Evolutionary conservation across 2,113 vertebrate species (phyloP), one percentile per base, ranked within the genome.

Genomic region (Lepus timidus): DNA sequence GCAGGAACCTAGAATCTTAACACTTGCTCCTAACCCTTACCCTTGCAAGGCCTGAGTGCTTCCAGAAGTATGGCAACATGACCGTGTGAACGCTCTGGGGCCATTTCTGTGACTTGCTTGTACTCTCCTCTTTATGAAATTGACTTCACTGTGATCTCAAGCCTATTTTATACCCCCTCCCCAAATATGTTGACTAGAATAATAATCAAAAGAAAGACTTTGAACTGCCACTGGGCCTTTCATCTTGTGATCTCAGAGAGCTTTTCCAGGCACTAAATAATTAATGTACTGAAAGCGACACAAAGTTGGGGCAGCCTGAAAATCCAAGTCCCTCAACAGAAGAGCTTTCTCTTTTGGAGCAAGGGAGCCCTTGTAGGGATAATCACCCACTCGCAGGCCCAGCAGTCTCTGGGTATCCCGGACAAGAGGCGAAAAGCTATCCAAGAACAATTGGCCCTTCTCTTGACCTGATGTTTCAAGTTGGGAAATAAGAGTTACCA

Each of bases 151-250:
- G 64, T 96, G 86, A 96, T 96, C 95, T 93, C 78, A 88, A 96
- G 62, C 73, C 85, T 89, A 95, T 96, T 95, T 96, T 85, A 92
- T 92, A 14, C 67, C 31, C 83, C 23, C 0, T 84, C 55, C 55
- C 13, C 55, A 86, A 95, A 94, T 67, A 95, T 91, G 91, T 31
- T 96, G 88, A 96, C 93, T 84, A 91, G 94, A 96, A 96, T 97
- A 97, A 94, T 95, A 96, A 96, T 96, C 91, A 95, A 92, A 97
- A 96, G 89, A 87, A 83, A 95, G 93, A 78, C 96, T 97, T 95
- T 96, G 93, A 96, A 97, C 96, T 97, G 91, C 70, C 82, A 96
- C 29, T 9, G 83, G 92, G 91, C 76, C 94, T 97, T 97, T 97
- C 89, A 97, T 97, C 95, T 96, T 96, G 80, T 93, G 96, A 96